A percentile compares a stretch with the other conserved stretches of the same genome.
These are phyloP conservation scores for Anthopleura xanthogrammica DNA, from an alignment of 92 coral and sea anemone species.

Conservation along the genomic window DNA sequence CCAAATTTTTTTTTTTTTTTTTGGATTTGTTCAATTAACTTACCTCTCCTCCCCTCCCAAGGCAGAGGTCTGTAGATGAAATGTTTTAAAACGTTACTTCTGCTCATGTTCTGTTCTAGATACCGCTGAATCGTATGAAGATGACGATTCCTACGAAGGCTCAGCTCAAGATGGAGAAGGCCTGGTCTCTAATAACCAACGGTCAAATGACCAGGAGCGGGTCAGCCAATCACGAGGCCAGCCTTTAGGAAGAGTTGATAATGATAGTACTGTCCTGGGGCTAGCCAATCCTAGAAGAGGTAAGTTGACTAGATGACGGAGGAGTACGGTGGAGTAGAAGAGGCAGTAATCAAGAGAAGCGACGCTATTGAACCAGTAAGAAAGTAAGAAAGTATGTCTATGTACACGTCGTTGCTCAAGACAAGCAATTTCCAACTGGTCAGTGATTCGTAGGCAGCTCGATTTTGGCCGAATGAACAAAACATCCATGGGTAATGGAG, in stretches of 20 bases:
- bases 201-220: conserved; percentile 17
- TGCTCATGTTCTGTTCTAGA: conserved; percentile 33
- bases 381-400: too few relatives aligned
- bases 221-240: conserved; percentile 23
- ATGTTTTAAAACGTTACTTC: too few relatives aligned
- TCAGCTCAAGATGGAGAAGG: conserved; percentile 21
- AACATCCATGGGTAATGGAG: too few relatives aligned
- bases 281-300: conserved; percentile 20
- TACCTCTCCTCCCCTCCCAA: background rate
- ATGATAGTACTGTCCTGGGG: background rate
- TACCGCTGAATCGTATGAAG: conserved; percentile 82
- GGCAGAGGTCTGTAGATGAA: too few relatives aligned
- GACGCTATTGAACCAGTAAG: too few relatives aligned
- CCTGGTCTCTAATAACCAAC: conserved; percentile 21
- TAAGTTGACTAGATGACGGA: background rate
- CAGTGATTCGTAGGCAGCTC: too few relatives aligned
- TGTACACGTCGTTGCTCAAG: too few relatives aligned
- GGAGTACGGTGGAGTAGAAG: too few relatives aligned
- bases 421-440: too few relatives aligned
- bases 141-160: conserved; percentile 69
- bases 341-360: too few relatives aligned
- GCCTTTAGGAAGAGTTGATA: background rate
- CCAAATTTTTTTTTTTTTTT: background rate
- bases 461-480: too few relatives aligned
- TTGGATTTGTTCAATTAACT: background rate